phyloP scores from a whole-genome alignment of 2,888 invertebrate species.

The Toxonevra muliebris region DNA sequence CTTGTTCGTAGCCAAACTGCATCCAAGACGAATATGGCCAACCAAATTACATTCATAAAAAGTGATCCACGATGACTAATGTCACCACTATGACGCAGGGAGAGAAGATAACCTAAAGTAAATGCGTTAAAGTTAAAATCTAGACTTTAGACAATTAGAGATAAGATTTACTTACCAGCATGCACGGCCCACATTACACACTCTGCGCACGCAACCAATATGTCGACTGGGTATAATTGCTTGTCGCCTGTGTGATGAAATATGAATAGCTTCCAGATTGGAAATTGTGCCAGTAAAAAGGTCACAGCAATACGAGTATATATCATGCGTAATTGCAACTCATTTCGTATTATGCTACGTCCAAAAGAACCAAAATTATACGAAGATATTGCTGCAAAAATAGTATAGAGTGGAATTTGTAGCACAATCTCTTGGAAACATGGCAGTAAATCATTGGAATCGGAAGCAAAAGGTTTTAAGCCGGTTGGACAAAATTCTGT shows the following conservation, averaged over 20 bases:
- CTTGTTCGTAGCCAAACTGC: constrained; percentile 76
- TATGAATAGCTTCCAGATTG: constrained; percentile 75
- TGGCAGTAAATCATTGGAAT: constrained; percentile 78
- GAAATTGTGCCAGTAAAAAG: constrained; percentile 72
- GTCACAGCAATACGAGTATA: constrained; percentile 73
- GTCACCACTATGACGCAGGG: constrained; percentile 72
- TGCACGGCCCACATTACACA: constrained; percentile 85
- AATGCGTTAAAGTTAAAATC: no score
- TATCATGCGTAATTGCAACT: constrained; percentile 72
- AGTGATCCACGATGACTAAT: constrained; percentile 80
- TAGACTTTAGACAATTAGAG: background rate
- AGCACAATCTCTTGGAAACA: constrained; percentile 88
- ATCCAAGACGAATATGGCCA: constrained; percentile 73
- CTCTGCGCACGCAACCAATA: constrained; percentile 75
- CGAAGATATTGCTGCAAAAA: constrained; percentile 81
- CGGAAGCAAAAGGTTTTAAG: constrained; percentile 74
- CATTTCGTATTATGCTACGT: constrained; percentile 70
- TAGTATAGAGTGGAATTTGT: constrained; percentile 76
- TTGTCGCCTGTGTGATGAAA: constrained; percentile 68
- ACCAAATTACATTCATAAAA: constrained; percentile 74
- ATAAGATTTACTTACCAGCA: constrained; percentile 67
- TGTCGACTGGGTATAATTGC: constrained; percentile 73
- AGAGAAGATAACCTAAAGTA: constrained; percentile 66
- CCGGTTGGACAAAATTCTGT: constrained; percentile 78
- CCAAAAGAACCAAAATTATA: constrained; percentile 80